These are phyloP conservation scores for Sphyrna mokarran DNA, from an alignment of 2,113 vertebrate species.

Conservation along the genomic window DNA sequence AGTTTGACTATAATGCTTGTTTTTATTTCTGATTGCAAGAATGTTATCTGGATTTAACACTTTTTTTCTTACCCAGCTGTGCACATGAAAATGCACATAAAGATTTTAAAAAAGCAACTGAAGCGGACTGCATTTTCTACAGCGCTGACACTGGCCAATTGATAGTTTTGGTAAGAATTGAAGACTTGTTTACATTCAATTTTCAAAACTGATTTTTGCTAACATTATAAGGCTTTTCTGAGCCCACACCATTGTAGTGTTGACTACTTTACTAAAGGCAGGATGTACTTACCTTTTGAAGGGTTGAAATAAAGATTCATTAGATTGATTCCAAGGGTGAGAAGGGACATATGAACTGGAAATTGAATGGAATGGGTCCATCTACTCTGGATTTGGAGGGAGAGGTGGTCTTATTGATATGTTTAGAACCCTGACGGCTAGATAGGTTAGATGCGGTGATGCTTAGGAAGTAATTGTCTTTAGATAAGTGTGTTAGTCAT, in stretches of 20 bases:
- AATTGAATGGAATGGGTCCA: neutral
- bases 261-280: neutral
- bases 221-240: neutral
- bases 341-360: neutral
- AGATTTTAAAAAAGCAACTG: conserved; percentile 77
- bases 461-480: neutral
- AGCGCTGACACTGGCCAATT: conserved; percentile 65
- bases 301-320: neutral
- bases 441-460: neutral
- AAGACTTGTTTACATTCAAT: neutral
- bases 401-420: neutral
- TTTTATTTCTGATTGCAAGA: neutral
- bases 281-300: neutral
- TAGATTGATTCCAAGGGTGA: neutral
- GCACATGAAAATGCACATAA: conserved; percentile 73
- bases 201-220: neutral
- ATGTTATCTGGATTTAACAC: neutral
- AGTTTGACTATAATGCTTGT: neutral
- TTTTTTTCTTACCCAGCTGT: conserved; percentile 51
- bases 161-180: conserved; percentile 64
- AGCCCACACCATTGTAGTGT: neutral
- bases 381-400: neutral
- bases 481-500: neutral
- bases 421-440: neutral
- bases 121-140: conserved; percentile 70